Conservation (phyloP, 2,888 invertebrate genomes). For the Tipula confusa region DNA sequence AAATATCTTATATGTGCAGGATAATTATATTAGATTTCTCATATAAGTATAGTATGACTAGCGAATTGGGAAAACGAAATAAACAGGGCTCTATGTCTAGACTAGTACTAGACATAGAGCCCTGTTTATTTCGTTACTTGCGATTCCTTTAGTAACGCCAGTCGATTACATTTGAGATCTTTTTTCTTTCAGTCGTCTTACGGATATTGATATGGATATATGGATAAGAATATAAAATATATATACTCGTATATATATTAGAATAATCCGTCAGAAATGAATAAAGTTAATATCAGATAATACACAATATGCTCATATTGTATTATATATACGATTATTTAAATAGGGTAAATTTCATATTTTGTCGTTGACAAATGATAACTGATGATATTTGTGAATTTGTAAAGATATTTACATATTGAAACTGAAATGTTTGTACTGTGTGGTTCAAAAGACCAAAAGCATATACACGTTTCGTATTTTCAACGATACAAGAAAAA, state of each 20-base stretch:
- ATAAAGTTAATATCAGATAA: slow-evolving; percentile 25
- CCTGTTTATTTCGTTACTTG: too few species aligned
- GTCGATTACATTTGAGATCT: too few species aligned
- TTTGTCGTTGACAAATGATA: slow-evolving; percentile 25
- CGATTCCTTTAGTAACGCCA: too few species aligned
- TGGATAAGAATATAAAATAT: not conserved
- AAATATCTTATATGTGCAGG: too few species aligned
- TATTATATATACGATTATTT: too few species aligned
- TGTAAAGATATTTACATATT: not conserved
- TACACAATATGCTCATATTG: not conserved
- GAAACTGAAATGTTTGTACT: not conserved
- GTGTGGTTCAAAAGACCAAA: not conserved
- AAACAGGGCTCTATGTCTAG: too few species aligned
- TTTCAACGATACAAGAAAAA: slow-evolving; percentile 8
- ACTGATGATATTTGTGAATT: not conserved
- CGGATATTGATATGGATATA: too few species aligned
- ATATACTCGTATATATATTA: not conserved
- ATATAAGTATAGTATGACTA: too few species aligned
- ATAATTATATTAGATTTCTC: too few species aligned
- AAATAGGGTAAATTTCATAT: not conserved
- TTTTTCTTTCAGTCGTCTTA: too few species aligned
- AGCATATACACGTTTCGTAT: not conserved
- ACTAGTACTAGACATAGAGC: too few species aligned
- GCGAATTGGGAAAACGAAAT: too few species aligned
- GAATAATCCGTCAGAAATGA: not conserved